Conservation (phyloP, 2,113 vertebrate species). For the Malurus elegans region DNA sequence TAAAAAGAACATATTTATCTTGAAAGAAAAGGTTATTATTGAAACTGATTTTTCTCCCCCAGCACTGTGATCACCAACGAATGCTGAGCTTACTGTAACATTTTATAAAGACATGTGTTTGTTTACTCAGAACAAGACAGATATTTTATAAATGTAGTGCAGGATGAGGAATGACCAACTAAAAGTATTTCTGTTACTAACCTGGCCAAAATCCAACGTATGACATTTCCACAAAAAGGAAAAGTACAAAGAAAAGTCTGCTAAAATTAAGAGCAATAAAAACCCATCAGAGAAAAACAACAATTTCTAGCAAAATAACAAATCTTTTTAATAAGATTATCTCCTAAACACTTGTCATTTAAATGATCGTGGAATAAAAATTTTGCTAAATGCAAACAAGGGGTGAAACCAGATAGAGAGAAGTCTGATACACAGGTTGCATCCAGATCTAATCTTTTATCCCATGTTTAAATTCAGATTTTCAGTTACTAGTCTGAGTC, state of each 20-base stretch:
- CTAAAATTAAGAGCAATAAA: not conserved
- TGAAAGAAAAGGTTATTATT: not conserved
- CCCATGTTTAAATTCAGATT: not conserved
- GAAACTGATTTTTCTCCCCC: not conserved
- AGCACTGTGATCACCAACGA: not conserved
- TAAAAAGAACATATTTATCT: not conserved
- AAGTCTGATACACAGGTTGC: not conserved
- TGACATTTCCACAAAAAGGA: not conserved
- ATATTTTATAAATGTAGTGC: not conserved
- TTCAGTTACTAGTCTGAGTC: not conserved
- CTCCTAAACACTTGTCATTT: not conserved
- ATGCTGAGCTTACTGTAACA: not conserved
- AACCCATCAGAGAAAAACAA: not conserved
- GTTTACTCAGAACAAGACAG: not conserved
- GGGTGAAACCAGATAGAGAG: not conserved
- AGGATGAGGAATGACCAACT: not conserved
- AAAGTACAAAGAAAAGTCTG: not conserved
- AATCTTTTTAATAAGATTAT: not conserved
- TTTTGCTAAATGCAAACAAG: not conserved
- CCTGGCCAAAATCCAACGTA: not conserved
- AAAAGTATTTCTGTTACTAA: not conserved
- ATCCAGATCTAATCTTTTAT: not conserved
- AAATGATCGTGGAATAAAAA: not conserved
- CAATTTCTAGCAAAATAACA: not conserved
- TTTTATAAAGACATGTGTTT: not conserved